These are phyloP conservation scores for Leptogaster cylindrica DNA, from an alignment of 2,888 invertebrate species.

Conservation along the genomic window DNA sequence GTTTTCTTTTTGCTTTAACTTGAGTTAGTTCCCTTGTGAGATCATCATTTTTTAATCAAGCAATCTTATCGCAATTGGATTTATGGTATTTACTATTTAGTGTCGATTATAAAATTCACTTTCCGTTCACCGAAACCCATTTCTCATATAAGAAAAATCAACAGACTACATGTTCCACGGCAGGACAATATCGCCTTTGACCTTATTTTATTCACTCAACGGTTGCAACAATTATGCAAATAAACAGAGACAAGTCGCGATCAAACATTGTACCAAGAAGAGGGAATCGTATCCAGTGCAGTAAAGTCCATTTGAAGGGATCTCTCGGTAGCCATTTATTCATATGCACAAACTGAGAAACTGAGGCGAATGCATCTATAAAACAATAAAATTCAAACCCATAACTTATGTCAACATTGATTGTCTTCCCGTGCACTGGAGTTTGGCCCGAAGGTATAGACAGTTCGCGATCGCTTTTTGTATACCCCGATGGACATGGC, in stretches of 20 bases:
- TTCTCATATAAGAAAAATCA: too few relatives aligned
- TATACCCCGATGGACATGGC: constrained; percentile 21
- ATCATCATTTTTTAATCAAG: too few relatives aligned
- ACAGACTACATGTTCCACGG: too few relatives aligned
- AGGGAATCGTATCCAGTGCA: not conserved
- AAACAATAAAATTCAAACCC: constrained; percentile 52
- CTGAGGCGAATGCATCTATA: constrained; percentile 26
- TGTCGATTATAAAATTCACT: too few relatives aligned
- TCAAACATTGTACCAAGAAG: constrained; percentile 7
- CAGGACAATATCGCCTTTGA: constrained; percentile 12
- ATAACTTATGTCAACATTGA: constrained; percentile 52
- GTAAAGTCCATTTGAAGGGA: constrained; percentile 30
- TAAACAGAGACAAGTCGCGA: constrained; percentile 29
- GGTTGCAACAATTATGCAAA: constrained; percentile 35
- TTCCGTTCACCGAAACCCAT: too few relatives aligned
- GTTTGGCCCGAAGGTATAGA: too few relatives aligned
- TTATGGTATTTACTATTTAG: too few relatives aligned
- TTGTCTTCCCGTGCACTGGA: constrained; percentile 47
- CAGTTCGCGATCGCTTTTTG: not conserved
- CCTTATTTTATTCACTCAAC: constrained; percentile 34
- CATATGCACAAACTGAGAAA: constrained; percentile 15
- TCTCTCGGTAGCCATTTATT: constrained; percentile 26
- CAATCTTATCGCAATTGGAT: too few relatives aligned
- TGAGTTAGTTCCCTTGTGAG: not conserved
- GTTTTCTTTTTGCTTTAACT: not conserved